Conservation (phyloP, 2,888 invertebrate genomes). For the Eristalis tenax region DNA sequence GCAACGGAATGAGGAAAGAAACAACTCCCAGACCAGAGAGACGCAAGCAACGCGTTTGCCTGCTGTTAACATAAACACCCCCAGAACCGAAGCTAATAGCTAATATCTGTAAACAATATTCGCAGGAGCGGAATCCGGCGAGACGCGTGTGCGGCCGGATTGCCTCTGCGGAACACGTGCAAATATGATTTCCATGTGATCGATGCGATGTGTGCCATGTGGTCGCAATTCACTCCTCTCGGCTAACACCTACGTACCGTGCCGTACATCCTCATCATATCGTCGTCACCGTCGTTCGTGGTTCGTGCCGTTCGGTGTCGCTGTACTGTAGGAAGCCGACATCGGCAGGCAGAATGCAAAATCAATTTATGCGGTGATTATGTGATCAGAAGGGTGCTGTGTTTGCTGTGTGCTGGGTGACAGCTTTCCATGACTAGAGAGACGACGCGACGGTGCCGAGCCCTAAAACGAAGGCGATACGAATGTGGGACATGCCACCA, state of each 20-base stretch:
- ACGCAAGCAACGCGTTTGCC: constrained; percentile 33
- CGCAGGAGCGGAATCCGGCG: constrained; percentile 7
- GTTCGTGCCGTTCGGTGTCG: constrained; percentile 4
- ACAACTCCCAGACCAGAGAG: constrained; percentile 15
- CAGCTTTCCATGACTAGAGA: constrained; percentile 5
- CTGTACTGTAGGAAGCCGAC: not conserved
- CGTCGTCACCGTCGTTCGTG: not conserved
- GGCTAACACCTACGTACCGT: not conserved
- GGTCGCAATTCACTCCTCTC: constrained; percentile 50
- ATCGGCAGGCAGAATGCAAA: constrained; percentile 50
- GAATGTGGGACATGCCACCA: constrained; percentile 22
- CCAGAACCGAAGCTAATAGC: constrained; percentile 49
- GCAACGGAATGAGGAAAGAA: not conserved
- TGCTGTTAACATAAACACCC: constrained; percentile 47
- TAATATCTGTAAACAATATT: constrained; percentile 59
- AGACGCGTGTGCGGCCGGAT: constrained; percentile 24
- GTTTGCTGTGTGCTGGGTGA: not conserved
- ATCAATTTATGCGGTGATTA: constrained; percentile 64
- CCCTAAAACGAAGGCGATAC: constrained; percentile 20
- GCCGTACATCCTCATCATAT: not conserved
- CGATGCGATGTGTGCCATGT: constrained; percentile 51
- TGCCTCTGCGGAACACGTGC: constrained; percentile 54
- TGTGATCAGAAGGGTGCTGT: constrained; percentile 55
- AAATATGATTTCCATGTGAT: constrained; percentile 63
- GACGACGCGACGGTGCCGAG: constrained; percentile 13